Evolutionary conservation across 2,888 invertebrate genomes (phyloP).

Genomic region (Andrena trimmerana): DNA sequence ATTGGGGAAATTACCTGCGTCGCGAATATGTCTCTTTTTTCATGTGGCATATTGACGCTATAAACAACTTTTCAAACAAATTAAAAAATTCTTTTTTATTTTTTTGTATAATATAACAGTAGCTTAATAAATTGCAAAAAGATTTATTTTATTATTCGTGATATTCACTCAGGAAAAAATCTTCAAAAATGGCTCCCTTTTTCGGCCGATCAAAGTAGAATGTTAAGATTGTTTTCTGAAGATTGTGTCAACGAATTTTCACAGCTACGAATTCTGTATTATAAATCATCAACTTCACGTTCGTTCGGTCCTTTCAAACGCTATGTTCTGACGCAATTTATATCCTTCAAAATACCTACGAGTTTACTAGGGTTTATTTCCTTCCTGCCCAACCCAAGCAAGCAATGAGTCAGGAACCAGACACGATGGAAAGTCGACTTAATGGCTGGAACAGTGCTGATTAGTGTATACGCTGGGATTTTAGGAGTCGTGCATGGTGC

Average conservation of each 20-base stretch:
- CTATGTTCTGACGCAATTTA: slow-evolving; percentile 10
- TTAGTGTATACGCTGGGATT: slow-evolving; percentile 34
- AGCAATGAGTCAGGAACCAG: slow-evolving; percentile 42
- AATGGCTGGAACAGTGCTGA: slow-evolving; percentile 29
- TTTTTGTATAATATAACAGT: no score
- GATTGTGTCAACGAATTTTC: not conserved
- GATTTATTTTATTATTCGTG: no score
- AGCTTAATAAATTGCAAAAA: no score
- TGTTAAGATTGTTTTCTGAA: no score
- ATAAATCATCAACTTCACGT: slow-evolving; percentile 2
- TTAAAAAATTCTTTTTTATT: no score
- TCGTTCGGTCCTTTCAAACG: slow-evolving; percentile 5
- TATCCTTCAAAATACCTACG: slow-evolving; percentile 17
- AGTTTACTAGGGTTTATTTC: slow-evolving; percentile 38
- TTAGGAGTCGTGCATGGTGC: slow-evolving; percentile 20
- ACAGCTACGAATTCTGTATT: not conserved
- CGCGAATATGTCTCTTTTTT: no score
- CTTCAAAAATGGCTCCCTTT: no score
- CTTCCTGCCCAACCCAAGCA: slow-evolving; percentile 31
- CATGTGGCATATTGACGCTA: no score
- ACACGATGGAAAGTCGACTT: slow-evolving; percentile 31
- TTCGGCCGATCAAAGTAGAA: no score
- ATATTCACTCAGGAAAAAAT: no score
- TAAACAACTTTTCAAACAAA: no score
- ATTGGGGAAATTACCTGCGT: no score